These are phyloP conservation scores for Thaleichthys pacificus DNA, from an alignment of 2,797 vertebrate genomes.

Conservation along the genomic window DNA sequence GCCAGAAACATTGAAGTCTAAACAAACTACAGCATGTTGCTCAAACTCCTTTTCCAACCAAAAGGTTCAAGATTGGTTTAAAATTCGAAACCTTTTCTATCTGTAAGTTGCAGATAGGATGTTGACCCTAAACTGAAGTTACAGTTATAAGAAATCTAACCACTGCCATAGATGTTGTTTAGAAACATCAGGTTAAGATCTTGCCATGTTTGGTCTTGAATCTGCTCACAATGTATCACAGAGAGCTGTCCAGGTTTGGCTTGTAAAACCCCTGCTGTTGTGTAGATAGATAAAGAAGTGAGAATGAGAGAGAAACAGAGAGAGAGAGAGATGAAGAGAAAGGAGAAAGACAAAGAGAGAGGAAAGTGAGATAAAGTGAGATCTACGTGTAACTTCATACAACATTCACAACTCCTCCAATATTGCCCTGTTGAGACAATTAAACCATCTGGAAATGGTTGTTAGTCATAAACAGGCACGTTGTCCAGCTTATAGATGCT, in stretches of 20 bases:
- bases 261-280: not conserved
- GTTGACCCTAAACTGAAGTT: not conserved
- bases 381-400: too few relatives aligned
- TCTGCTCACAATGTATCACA: not conserved
- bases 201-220: conserved; percentile 38
- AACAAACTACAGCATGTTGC: conserved; percentile 16
- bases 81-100: not conserved
- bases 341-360: not conserved
- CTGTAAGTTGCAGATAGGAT: conserved; percentile 2
- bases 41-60: conserved; percentile 23
- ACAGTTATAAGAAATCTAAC: too few relatives aligned
- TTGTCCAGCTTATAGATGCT: conserved; percentile 42
- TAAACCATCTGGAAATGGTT: conserved; percentile 25
- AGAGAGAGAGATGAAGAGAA: not conserved
- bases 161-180: not conserved
- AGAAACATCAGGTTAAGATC: not conserved
- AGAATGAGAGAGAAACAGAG: not conserved
- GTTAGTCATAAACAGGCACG: conserved; percentile 29
- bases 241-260: conserved; percentile 13
- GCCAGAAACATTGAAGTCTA: conserved; percentile 36
- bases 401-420: not conserved
- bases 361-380: not conserved
- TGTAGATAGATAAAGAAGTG: not conserved
- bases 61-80: conserved; percentile 19
- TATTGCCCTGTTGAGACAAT: conserved; percentile 17